These are phyloP conservation scores for Aleiodes alternator DNA, from an alignment of 2,888 invertebrate species.

Conservation along the genomic window DNA sequence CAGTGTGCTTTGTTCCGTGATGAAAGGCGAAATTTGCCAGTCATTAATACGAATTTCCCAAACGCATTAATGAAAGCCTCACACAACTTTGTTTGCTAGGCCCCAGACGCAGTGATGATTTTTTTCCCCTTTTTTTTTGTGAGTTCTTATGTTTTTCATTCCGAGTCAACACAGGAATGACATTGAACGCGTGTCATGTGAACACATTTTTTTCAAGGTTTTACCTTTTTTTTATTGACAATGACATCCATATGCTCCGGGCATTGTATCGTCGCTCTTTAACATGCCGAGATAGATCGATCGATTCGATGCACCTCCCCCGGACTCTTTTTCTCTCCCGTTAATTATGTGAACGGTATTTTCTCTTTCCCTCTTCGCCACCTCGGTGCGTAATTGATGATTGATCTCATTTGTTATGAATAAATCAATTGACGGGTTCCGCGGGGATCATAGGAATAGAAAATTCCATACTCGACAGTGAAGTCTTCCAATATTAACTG, in stretches of 20 bases:
- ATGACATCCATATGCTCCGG: conserved; percentile 53
- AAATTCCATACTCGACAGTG: too few relatives aligned
- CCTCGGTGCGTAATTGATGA: conserved; percentile 14
- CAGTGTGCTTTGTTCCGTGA: conserved; percentile 6
- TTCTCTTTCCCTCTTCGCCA: not conserved
- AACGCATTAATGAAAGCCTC: conserved; percentile 46
- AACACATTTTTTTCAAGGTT: conserved; percentile 37
- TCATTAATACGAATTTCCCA: conserved; percentile 73
- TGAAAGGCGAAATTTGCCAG: conserved; percentile 62
- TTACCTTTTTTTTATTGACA: conserved; percentile 44
- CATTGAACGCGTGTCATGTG: conserved; percentile 23
- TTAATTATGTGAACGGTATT: not conserved
- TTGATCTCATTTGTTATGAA: conserved; percentile 7
- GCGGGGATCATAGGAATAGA: too few relatives aligned
- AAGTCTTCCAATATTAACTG: too few relatives aligned
- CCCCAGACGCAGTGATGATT: conserved; percentile 13
- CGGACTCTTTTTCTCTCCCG: not conserved
- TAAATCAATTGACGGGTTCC: too few relatives aligned
- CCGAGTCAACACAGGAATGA: conserved; percentile 45
- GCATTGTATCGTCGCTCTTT: conserved; percentile 42
- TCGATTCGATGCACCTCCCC: conserved; percentile 14
- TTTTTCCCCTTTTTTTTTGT: conserved; percentile 36
- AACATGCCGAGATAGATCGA: conserved; percentile 8
- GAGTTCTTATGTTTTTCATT: conserved; percentile 10
- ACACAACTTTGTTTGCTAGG: conserved; percentile 20